These are phyloP conservation scores for Stomorhina lunata DNA, from an alignment of 2,888 invertebrate species.

Conservation along the genomic window DNA sequence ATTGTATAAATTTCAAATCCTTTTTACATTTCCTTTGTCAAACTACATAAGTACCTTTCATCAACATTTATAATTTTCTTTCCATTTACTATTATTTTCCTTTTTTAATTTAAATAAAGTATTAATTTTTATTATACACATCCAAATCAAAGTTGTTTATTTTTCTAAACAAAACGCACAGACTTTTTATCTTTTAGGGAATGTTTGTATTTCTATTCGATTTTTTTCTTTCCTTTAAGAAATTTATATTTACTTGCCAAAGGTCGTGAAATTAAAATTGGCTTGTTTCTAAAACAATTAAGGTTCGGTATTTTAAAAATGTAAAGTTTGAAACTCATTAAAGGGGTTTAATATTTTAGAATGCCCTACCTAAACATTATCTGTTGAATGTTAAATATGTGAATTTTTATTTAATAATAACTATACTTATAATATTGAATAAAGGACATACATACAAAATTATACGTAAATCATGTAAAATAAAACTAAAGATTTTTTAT, in stretches of 20 bases:
- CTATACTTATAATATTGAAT: not conserved
- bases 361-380: not conserved
- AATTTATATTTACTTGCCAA: not conserved
- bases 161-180: not conserved
- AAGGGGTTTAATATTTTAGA: not conserved
- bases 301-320: not conserved
- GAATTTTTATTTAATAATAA: constrained; percentile 41
- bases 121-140: constrained; percentile 57
- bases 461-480: not conserved
- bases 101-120: constrained; percentile 60
- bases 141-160: not conserved
- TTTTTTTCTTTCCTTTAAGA: not conserved
- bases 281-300: not conserved
- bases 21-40: constrained; percentile 30
- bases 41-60: constrained; percentile 55
- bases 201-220: not conserved
- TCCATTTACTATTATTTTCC: constrained; percentile 16
- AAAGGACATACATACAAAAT: not conserved
- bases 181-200: constrained; percentile 1
- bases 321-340: not conserved
- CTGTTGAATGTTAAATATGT: constrained; percentile 37
- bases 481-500: not conserved
- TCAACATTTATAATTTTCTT: constrained; percentile 17
- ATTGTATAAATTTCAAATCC: constrained; percentile 7
- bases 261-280: not conserved